Evolutionary conservation across 2,113 vertebrate species (phyloP).

Genomic region (Aplodontia rufa): DNA sequence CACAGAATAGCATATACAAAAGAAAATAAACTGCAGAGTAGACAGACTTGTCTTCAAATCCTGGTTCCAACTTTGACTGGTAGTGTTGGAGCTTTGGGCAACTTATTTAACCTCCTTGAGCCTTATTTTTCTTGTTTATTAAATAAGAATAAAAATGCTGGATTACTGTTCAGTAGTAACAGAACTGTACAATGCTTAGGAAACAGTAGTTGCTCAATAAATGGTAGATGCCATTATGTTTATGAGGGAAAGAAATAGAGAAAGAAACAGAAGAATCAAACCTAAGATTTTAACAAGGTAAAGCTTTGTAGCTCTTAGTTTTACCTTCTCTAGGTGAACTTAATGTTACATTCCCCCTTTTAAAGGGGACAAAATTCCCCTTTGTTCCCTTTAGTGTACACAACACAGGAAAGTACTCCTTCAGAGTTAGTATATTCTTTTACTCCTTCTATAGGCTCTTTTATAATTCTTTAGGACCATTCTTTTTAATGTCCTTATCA

Average conservation of each 20-base stretch:
- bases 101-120: conserved; percentile 16
- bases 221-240: neutral
- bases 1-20: neutral
- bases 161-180: neutral
- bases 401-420: neutral
- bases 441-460: neutral
- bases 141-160: conserved; percentile 37
- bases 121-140: conserved; percentile 30
- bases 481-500: neutral
- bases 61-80: neutral
- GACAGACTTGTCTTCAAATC: neutral
- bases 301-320: neutral
- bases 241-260: neutral
- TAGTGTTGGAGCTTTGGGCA: neutral
- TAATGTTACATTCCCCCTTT: conserved; percentile 8
- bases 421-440: neutral
- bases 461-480: conserved; percentile 10
- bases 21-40: neutral
- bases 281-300: conserved; percentile 14
- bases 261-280: neutral
- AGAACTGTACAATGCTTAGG: neutral
- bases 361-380: neutral
- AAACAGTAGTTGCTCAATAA: conserved; percentile 47
- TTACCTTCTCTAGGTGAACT: neutral
- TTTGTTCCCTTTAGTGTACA: neutral